These are phyloP conservation scores for Augiades crinisus DNA, from an alignment of 2,888 invertebrate species.

Conservation along the genomic window DNA sequence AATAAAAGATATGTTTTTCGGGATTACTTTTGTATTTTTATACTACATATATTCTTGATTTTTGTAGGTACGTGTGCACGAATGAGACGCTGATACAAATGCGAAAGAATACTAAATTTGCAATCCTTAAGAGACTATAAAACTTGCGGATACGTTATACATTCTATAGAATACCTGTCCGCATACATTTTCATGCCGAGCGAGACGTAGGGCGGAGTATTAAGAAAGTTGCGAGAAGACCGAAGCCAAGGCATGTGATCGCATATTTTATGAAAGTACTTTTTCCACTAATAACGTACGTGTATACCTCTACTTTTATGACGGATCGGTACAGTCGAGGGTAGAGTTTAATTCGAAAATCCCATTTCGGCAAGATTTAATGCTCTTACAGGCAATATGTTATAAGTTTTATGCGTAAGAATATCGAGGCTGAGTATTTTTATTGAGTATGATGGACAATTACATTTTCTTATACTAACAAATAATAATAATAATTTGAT, in stretches of 20 bases:
- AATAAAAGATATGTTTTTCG: too few species aligned
- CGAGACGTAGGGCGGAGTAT: slow-evolving; percentile 32
- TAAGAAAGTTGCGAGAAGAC: slow-evolving; percentile 54
- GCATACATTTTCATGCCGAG: slow-evolving; percentile 28
- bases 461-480: slow-evolving; percentile 8
- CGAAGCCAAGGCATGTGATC: slow-evolving; percentile 36
- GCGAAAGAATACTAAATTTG: background rate
- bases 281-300: slow-evolving; percentile 45
- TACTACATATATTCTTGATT: too few species aligned
- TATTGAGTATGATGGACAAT: too few species aligned
- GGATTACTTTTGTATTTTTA: too few species aligned
- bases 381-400: background rate
- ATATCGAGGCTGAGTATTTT: background rate
- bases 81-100: background rate
- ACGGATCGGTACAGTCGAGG: slow-evolving; percentile 45
- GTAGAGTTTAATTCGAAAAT: slow-evolving; percentile 31
- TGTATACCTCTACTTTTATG: slow-evolving; percentile 38
- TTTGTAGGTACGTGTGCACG: too few species aligned
- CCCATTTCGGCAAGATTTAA: slow-evolving; percentile 30
- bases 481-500: background rate
- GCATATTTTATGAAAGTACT: slow-evolving; percentile 50
- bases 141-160: background rate
- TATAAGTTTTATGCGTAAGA: slow-evolving; percentile 1
- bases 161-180: slow-evolving; percentile 2
- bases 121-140: background rate